These are phyloP conservation scores for Clavelina lepadiformis DNA, from an alignment of 23 tunicate genomes.

Conservation along the genomic window DNA sequence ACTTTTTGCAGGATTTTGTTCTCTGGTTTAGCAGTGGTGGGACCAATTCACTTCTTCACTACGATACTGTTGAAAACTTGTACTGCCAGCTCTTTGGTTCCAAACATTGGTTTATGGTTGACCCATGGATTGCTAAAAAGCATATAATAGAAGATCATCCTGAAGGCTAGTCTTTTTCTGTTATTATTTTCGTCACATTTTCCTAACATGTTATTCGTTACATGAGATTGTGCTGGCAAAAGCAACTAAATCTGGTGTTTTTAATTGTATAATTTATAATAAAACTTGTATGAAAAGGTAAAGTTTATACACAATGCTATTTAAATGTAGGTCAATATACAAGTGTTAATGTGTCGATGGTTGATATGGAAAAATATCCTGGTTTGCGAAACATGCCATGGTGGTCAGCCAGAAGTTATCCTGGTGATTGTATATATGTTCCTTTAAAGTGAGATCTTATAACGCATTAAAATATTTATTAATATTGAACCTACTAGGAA, in stretches of 20 bases:
- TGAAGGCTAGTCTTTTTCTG: constrained; percentile 18
- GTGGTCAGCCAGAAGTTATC: constrained; percentile 2
- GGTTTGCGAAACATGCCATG: constrained; percentile 2
- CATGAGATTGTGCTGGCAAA: too few relatives aligned
- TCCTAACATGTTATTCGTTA: too few relatives aligned
- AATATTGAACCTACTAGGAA: neutral
- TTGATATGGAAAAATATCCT: constrained; percentile 14
- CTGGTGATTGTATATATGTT: constrained; percentile 25
- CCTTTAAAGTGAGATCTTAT: constrained; percentile 9
- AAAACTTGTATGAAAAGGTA: too few relatives aligned
- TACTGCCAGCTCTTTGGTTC: constrained; percentile 18
- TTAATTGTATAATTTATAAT: too few relatives aligned
- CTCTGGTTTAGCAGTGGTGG: constrained; percentile 30
- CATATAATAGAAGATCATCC: constrained; percentile 18
- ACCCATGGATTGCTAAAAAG: neutral
- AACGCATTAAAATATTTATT: too few relatives aligned
- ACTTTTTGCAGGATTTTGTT: constrained; percentile 17
- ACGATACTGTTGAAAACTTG: constrained; percentile 30
- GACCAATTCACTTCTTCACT: constrained; percentile 12
- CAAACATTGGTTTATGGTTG: constrained; percentile 30
- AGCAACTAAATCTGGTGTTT: too few relatives aligned
- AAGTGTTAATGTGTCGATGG: constrained; percentile 13
- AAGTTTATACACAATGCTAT: too few relatives aligned
- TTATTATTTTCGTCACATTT: too few relatives aligned
- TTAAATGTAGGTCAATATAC: constrained; percentile 30